Base-by-base conservation (phyloP, 1,140 invertebrate genomes). In the Scylla paramamosain region DNA sequence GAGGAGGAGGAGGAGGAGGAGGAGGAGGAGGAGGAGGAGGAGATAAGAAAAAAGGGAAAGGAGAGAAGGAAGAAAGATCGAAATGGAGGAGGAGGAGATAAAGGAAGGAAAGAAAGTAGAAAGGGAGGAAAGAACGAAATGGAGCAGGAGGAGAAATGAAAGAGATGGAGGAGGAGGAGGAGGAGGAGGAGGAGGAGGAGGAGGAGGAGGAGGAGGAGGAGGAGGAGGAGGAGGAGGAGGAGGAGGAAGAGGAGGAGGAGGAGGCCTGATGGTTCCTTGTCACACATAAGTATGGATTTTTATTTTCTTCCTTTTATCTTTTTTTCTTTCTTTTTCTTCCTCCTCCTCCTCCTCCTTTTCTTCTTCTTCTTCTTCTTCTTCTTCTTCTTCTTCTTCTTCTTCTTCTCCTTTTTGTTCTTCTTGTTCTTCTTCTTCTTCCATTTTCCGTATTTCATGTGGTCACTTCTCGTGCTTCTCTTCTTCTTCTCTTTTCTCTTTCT, bases 221-320 rank as follows among this genome's bases (percentile, higher is more conserved):
- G 67, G 67, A 77, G n/a, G 67, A 77, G 25, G 67, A 77, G n/a
- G 67, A 77, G 67, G 67, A 77, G 67, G 67, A 77, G n/a, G n/a
- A 77, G 67, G n/a, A 77, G 67, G 67, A n/a, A 1, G n/a, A 77
- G 20, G 67, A 77, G 67, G 67, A 77, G 67, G 67, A 77, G 20
- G 25, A 3, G 8, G 20, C 2, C 16, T 77, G 67, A 77, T 77
- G 20, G 25, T 25, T n/a, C 1, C 20, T 77, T 77, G 67, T 77
- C 67, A 77, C 67, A 77, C 67, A 77, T 77, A 20, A n/a, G 20
- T 77, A 77, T 77, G 25, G 67, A 77, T 77, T 77, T 59, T 59
- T 59, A 12, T 59, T 77, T 20, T 77, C n/a, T n/a, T 77, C 67
- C 67, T 77, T 77, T 77, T 3, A 77, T 12, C 67, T 8, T 20